Percentiles rank a stretch among this genome's conserved stretches.
These are phyloP conservation scores for Oophaga pumilio DNA, from an alignment of 2,113 vertebrate genomes.

Conservation along the genomic window DNA sequence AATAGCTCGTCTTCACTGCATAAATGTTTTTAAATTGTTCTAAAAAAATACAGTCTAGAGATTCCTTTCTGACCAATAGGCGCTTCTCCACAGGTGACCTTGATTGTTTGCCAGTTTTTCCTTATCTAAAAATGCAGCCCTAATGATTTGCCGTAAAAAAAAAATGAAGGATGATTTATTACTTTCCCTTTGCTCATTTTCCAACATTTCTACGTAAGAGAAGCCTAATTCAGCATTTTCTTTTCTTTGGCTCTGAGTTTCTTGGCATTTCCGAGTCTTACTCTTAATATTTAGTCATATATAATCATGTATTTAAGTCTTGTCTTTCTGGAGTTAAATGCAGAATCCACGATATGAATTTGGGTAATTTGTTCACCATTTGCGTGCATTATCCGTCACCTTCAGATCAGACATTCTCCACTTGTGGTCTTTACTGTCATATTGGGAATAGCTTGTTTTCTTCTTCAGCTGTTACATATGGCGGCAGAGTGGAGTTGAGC, in stretches of 20 bases:
- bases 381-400: not conserved
- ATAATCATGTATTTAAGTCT: not conserved
- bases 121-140: slow-evolving; percentile 48
- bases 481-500: not conserved
- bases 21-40: not conserved
- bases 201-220: slow-evolving; percentile 38
- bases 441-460: not conserved
- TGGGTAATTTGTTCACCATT: not conserved
- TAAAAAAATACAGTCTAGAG: not conserved
- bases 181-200: not conserved
- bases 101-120: slow-evolving; percentile 38
- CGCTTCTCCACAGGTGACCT: slow-evolving; percentile 42
- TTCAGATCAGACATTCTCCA: not conserved
- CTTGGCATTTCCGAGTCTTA: slow-evolving; percentile 7
- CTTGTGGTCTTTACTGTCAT: not conserved
- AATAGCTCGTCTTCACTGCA: not conserved
- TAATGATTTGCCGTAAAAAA: slow-evolving; percentile 43
- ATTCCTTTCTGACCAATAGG: not conserved
- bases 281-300: slow-evolving; percentile 3
- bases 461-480: not conserved
- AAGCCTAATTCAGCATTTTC: slow-evolving; percentile 38
- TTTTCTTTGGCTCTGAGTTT: not conserved
- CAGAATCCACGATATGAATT: not conserved
- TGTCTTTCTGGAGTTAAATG: not conserved
- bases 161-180: slow-evolving; percentile 52